Evolutionary conservation across 1,140 invertebrate genomes (phyloP).

Genomic region (Manduca sexta): DNA sequence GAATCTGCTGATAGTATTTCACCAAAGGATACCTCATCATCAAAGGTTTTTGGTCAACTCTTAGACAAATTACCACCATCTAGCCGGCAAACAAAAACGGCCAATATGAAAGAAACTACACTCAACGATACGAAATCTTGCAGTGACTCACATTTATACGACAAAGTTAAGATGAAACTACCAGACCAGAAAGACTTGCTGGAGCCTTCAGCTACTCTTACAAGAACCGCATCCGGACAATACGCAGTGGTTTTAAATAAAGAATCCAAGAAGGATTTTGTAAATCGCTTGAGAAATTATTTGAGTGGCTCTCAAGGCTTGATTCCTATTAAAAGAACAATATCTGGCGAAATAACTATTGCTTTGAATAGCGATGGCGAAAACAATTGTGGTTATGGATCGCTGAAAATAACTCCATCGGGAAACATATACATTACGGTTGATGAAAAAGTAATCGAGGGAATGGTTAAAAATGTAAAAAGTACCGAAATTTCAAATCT

Average conservation of each 20-base stretch:
- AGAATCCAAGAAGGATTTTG: constrained; percentile 33
- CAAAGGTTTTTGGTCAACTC: constrained; percentile 15
- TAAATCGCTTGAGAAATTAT: constrained; percentile 30
- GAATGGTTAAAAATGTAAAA: constrained; percentile 3
- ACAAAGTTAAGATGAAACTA: constrained; percentile 21
- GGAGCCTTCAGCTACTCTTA: constrained; percentile 20
- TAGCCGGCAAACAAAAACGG: constrained; percentile 6
- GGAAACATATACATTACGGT: constrained; percentile 34
- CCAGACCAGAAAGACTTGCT: constrained; percentile 17
- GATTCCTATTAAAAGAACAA: constrained; percentile 29
- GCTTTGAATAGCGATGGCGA: constrained; percentile 19
- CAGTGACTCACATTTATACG: constrained; percentile 33
- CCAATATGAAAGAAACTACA: constrained; percentile 10
- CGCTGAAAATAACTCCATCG: constrained; percentile 36
- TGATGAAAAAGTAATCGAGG: constrained; percentile 21
- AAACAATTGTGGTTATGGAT: constrained; percentile 17
- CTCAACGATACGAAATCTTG: constrained; percentile 13
- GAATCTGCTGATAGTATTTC: constrained; percentile 3
- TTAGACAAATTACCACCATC: constrained; percentile 13
- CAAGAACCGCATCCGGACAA: constrained; percentile 28
- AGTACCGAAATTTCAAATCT: not conserved
- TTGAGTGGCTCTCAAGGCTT: constrained; percentile 20
- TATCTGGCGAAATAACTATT: constrained; percentile 31
- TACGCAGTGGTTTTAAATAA: constrained; percentile 31
- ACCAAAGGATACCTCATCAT: constrained; percentile 13